Conservation (phyloP, 2,797 vertebrate genomes). For the Botia almorhae region DNA sequence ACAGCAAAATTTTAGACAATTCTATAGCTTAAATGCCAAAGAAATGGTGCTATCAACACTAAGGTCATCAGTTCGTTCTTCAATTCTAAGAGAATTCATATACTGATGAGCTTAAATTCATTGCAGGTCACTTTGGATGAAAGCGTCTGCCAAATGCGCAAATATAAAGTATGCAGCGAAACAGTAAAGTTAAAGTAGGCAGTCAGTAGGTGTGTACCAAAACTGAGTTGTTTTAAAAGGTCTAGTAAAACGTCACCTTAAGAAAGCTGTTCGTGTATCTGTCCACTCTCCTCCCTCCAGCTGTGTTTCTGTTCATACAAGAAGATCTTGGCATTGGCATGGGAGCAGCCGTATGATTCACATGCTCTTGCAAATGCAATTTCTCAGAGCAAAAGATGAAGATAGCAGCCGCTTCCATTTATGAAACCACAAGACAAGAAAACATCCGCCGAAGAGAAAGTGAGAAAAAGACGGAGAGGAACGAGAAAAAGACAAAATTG, state of each 20-base stretch:
- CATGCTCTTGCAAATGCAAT: slow-evolving; percentile 16
- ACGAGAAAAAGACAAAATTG: neutral
- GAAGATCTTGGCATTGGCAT: slow-evolving; percentile 9
- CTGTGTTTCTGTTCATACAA: neutral
- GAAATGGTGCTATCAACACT: neutral
- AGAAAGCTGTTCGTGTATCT: neutral
- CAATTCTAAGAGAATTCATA: neutral
- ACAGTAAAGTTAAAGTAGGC: neutral
- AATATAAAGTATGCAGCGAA: neutral
- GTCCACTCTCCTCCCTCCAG: slow-evolving; percentile 9
- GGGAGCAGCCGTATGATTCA: slow-evolving; percentile 3
- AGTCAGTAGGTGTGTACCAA: neutral
- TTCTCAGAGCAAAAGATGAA: slow-evolving; percentile 30
- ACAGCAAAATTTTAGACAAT: too few species aligned
- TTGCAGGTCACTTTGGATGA: neutral
- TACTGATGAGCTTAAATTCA: neutral
- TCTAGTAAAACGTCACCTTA: too few species aligned
- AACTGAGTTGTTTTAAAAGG: neutral
- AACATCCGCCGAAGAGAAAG: slow-evolving; percentile 12
- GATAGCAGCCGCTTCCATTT: slow-evolving; percentile 16
- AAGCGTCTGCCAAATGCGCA: neutral
- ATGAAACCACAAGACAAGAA: slow-evolving; percentile 22
- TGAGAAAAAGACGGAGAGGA: neutral
- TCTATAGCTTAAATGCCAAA: too few species aligned
- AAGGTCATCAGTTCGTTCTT: neutral